Evolutionary conservation across 2,797 vertebrate genomes (phyloP).

Genomic region (Coccyzus lansbergi): DNA sequence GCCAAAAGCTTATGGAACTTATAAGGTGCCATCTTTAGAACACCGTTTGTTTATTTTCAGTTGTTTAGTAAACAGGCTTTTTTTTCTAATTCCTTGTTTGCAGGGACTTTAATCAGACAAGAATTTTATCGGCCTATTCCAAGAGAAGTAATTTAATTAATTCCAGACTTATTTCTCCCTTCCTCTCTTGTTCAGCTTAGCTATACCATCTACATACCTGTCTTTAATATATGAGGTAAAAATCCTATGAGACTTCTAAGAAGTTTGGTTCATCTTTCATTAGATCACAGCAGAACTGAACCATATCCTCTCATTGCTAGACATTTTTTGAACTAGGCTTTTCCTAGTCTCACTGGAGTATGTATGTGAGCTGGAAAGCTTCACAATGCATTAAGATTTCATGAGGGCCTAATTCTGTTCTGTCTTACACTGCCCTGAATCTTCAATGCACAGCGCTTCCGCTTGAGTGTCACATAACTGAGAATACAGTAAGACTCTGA

Average conservation of each 20-base stretch:
- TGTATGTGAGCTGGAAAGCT: constrained; percentile 42
- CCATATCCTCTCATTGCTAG: constrained; percentile 31
- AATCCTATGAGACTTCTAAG: constrained; percentile 23
- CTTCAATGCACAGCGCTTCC: neutral
- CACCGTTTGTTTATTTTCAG: neutral
- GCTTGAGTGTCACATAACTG: neutral
- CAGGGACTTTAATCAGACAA: neutral
- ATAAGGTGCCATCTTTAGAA: neutral
- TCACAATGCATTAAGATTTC: constrained; percentile 54
- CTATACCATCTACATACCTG: constrained; percentile 26
- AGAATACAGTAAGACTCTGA: neutral
- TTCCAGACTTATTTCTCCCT: neutral
- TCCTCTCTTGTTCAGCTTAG: constrained; percentile 15
- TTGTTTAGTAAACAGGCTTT: neutral
- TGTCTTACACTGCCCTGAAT: constrained; percentile 10
- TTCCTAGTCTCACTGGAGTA: constrained; percentile 46
- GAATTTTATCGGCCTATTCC: constrained; percentile 1
- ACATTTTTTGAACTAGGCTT: constrained; percentile 53
- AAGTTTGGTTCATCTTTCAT: constrained; percentile 60
- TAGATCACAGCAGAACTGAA: constrained; percentile 62
- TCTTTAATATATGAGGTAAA: constrained; percentile 31
- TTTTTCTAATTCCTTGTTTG: neutral
- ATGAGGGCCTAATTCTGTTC: constrained; percentile 59
- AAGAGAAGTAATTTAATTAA: neutral
- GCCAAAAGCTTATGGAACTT: constrained; percentile 3